phyloP scores from a whole-genome alignment of 2,113 vertebrate genomes.

The Siphamia tubifer region DNA sequence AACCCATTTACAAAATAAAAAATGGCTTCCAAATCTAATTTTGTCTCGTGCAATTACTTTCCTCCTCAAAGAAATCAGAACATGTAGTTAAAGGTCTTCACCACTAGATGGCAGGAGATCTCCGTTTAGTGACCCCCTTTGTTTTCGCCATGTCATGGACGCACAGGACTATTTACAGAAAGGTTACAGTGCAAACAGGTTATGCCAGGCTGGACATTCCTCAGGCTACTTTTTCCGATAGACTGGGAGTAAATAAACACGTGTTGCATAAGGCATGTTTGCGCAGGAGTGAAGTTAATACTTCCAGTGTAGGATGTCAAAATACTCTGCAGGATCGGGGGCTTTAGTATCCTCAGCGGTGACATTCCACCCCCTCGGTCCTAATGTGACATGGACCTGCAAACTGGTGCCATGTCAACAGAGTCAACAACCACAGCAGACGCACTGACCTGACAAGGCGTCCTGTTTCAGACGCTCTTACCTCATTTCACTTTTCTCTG shows the following conservation, averaged over 20 bases:
- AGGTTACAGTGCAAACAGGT: slow-evolving; percentile 63
- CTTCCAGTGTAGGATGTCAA: slow-evolving; percentile 30
- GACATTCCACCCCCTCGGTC: neutral
- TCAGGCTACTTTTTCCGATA: slow-evolving; percentile 4
- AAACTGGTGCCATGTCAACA: slow-evolving; percentile 46
- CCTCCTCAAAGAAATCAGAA: too few relatives aligned
- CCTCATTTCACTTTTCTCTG: neutral
- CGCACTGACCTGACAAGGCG: slow-evolving; percentile 19
- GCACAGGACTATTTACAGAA: slow-evolving; percentile 53
- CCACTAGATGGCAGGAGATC: slow-evolving; percentile 46
- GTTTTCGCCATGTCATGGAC: slow-evolving; percentile 61
- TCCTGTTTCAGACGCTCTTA: slow-evolving; percentile 16
- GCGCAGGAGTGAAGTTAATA: slow-evolving; percentile 35
- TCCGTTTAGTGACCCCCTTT: neutral
- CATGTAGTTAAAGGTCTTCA: neutral
- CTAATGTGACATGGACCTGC: slow-evolving; percentile 21
- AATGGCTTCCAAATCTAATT: slow-evolving; percentile 83
- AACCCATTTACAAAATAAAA: slow-evolving; percentile 83
- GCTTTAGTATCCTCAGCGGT: slow-evolving; percentile 50
- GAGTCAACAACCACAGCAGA: slow-evolving; percentile 35
- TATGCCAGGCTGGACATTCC: slow-evolving; percentile 21
- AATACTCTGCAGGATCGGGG: slow-evolving; percentile 19
- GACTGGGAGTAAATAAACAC: slow-evolving; percentile 28
- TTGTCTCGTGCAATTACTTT: slow-evolving; percentile 40
- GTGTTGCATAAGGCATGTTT: slow-evolving; percentile 41